Base-by-base conservation (phyloP, 1,140 invertebrate genomes). In the Drosophila ohnishii region DNA sequence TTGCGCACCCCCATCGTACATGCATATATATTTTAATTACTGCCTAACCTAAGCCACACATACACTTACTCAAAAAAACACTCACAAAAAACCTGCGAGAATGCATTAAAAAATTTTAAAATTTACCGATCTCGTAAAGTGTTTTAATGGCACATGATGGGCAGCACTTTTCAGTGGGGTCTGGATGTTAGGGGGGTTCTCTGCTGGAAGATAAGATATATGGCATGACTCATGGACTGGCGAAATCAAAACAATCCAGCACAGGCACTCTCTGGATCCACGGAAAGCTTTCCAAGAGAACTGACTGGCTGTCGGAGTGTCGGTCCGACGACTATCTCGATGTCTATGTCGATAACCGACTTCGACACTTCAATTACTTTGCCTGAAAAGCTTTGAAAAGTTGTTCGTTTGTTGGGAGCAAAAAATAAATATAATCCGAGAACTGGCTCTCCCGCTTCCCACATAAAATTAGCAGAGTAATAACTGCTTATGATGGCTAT, bases 41-140 rank as follows among this genome's bases (percentile, higher is more conserved):
- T 61, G 53, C 61, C 64, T 88, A 87, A 88, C 67, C 83, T 87
- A 88, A 87, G 84, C 76, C 79, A 80, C 71, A 71, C 34, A 61
- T 72, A 84, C 59, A 65, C 72, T 40, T 57, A 59, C 39, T 77
- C 50, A 60, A 60, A 44, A 3, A 11, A 70, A 35, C 9, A 19
- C 14, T 11, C 34, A 62, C 40, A 45, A 34, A 50, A 70, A 70
- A 40, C 22, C 22, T 61, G 47, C 65, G 39, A 72, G 40, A 71
- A 65, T 57, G 72, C 72, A 75, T 75, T 75, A 66, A 75, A 65
- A n/a, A 65, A 67, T 51, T 75, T 75, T 66, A 66, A 74, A 75
- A 75, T 42, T 13, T 40, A 44, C 6, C 25, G 14, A 63, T 1
- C 11, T 28, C 30, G 61, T 57, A 14, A 34, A 25, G 19, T 60